Conservation (phyloP, 2,113 vertebrate genomes). For the Mormyrus iriodes region DNA sequence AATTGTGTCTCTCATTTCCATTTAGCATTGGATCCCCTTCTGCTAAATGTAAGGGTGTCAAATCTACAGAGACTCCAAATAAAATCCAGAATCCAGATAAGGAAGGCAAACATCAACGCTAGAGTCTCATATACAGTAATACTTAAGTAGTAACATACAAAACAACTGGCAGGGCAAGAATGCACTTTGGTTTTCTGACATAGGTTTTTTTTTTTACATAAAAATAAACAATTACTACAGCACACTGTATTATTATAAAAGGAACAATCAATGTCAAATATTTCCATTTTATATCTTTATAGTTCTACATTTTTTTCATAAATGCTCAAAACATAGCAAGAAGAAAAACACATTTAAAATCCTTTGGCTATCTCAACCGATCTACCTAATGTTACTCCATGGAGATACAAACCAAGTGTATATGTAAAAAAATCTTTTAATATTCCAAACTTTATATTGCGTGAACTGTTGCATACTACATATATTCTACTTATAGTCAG, state of each 20-base stretch:
- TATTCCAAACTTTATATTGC: not conserved
- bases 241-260: not conserved
- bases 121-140: not conserved
- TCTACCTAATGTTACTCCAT: not conserved
- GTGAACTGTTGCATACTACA: not conserved
- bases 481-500: not conserved
- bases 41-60: not conserved
- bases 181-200: not conserved
- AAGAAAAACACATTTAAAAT: not conserved
- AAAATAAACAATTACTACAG: not conserved
- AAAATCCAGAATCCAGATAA: not conserved
- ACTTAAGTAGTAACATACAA: not conserved
- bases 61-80: not conserved
- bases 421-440: not conserved
- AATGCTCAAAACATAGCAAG: not conserved
- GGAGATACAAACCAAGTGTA: not conserved
- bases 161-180: not conserved
- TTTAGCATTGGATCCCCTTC: constrained; percentile 27
- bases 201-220: not conserved
- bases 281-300: not conserved
- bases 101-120: not conserved
- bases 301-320: not conserved
- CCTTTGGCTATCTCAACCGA: not conserved
- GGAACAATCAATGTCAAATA: not conserved
- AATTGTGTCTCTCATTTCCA: constrained; percentile 36